Evolutionary conservation across 2,797 vertebrate species (phyloP).

Genomic region (Kryptolebias ocellatus): DNA sequence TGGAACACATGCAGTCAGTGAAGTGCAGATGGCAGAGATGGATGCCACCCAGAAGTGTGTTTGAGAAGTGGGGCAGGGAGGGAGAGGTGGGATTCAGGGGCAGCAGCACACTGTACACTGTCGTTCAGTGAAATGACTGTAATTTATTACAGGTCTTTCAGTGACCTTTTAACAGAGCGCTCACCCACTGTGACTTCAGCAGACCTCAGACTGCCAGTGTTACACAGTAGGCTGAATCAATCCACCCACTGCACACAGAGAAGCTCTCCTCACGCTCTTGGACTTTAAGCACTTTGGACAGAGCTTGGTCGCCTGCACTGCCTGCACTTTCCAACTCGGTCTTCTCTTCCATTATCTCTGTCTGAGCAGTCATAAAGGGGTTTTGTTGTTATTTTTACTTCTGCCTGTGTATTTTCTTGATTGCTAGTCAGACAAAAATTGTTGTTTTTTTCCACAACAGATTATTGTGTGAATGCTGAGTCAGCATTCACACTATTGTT

Average conservation of each 20-base stretch:
- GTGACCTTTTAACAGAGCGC: slow-evolving; percentile 69
- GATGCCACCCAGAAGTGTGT: slow-evolving; percentile 68
- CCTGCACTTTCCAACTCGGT: slow-evolving; percentile 18
- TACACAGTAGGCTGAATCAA: slow-evolving; percentile 37
- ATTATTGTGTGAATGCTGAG: too few species aligned
- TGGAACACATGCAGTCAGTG: slow-evolving; percentile 55
- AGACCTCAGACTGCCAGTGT: slow-evolving; percentile 47
- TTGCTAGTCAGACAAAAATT: neutral
- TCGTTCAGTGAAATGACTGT: slow-evolving; percentile 42
- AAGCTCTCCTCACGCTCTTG: slow-evolving; percentile 13
- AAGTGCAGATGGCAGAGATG: slow-evolving; percentile 69
- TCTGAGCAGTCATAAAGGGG: slow-evolving; percentile 10
- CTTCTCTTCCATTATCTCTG: slow-evolving; percentile 28
- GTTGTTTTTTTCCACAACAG: neutral
- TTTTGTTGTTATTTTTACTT: slow-evolving; percentile 17
- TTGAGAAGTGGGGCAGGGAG: slow-evolving; percentile 51
- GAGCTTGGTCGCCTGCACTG: slow-evolving; percentile 8
- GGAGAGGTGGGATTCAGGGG: slow-evolving; percentile 4
- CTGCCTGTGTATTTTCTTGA: neutral
- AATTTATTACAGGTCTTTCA: slow-evolving; percentile 63
- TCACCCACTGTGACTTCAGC: slow-evolving; percentile 56
- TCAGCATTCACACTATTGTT: too few species aligned
- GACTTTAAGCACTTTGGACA: slow-evolving; percentile 32
- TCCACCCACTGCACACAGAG: slow-evolving; percentile 35
- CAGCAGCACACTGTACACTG: slow-evolving; percentile 16